phyloP scores from a whole-genome alignment of 1,140 invertebrate species.

The Helicoverpa zea region DNA sequence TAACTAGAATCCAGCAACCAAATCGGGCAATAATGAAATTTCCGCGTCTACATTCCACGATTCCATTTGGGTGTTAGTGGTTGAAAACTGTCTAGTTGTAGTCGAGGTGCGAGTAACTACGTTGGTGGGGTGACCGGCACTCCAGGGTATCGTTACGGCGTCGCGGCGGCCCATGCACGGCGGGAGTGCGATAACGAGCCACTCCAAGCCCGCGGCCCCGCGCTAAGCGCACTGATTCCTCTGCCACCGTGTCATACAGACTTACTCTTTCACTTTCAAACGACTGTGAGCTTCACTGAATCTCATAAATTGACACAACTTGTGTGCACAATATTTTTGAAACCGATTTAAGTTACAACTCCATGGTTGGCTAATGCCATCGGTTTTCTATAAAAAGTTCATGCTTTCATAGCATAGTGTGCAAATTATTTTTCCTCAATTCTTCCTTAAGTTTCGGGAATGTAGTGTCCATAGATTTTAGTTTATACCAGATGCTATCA shows the following conservation, averaged over 20 bases:
- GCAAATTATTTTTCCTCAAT: too few species aligned
- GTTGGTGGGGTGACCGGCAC: conserved; percentile 46
- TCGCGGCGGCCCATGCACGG: conserved; percentile 45
- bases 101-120: conserved; percentile 42
- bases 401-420: too few species aligned
- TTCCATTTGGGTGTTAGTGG: neutral
- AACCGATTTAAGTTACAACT: too few species aligned
- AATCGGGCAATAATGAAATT: neutral
- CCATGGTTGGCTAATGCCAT: too few species aligned
- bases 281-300: conserved; percentile 38
- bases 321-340: neutral
- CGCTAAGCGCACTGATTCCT: conserved; percentile 54
- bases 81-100: conserved; percentile 39
- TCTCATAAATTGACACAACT: conserved; percentile 30
- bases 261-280: conserved; percentile 36
- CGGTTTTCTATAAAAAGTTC: too few species aligned
- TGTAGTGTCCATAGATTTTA: too few species aligned
- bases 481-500: too few species aligned
- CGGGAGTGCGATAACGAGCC: conserved; percentile 65
- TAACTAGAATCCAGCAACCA: neutral
- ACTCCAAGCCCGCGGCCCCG: conserved; percentile 57
- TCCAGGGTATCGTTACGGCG: conserved; percentile 58
- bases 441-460: too few species aligned
- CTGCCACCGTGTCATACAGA: conserved; percentile 42
- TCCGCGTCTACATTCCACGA: neutral